These are phyloP conservation scores for Montipora cactus DNA, from an alignment of 64 coral and sea anemone species.

Conservation along the genomic window DNA sequence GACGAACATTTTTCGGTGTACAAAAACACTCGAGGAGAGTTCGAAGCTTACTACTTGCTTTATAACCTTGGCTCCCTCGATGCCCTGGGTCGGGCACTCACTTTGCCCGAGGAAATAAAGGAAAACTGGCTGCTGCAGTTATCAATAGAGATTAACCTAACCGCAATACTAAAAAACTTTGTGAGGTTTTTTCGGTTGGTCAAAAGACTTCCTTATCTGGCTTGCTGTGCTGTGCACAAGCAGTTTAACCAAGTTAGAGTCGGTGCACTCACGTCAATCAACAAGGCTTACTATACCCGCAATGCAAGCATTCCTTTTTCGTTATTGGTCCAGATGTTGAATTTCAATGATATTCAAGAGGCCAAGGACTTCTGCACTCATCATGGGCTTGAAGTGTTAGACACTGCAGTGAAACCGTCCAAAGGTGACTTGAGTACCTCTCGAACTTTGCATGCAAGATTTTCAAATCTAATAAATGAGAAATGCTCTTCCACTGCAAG, in stretches of 20 bases:
- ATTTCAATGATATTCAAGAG: conserved; percentile 66
- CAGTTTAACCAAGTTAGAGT: conserved; percentile 56
- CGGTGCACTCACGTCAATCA: conserved; percentile 51
- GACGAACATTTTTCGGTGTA: conserved; percentile 10
- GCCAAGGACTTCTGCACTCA: conserved; percentile 63
- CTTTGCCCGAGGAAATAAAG: conserved; percentile 60
- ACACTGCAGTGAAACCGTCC: neutral
- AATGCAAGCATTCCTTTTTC: conserved; percentile 24
- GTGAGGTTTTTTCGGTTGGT: conserved; percentile 74
- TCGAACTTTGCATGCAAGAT: neutral
- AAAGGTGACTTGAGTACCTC: neutral
- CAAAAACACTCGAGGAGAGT: conserved; percentile 63
- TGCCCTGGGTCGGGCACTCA: conserved; percentile 51
- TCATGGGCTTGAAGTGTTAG: conserved; percentile 47
- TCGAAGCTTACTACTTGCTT: conserved; percentile 82
- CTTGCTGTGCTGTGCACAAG: conserved; percentile 85
- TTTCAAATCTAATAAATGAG: conserved; percentile 11
- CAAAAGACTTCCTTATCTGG: conserved; percentile 71
- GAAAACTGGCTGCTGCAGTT: conserved; percentile 11
- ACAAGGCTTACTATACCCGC: conserved; percentile 68
- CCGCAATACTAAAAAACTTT: conserved; percentile 71
- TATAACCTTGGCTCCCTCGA: conserved; percentile 76
- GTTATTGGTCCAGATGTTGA: conserved; percentile 43
- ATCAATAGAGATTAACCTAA: conserved; percentile 51
- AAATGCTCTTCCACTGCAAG: neutral